These are phyloP conservation scores for Malacosoma neustria DNA, from an alignment of 2,888 invertebrate species.

Conservation along the genomic window DNA sequence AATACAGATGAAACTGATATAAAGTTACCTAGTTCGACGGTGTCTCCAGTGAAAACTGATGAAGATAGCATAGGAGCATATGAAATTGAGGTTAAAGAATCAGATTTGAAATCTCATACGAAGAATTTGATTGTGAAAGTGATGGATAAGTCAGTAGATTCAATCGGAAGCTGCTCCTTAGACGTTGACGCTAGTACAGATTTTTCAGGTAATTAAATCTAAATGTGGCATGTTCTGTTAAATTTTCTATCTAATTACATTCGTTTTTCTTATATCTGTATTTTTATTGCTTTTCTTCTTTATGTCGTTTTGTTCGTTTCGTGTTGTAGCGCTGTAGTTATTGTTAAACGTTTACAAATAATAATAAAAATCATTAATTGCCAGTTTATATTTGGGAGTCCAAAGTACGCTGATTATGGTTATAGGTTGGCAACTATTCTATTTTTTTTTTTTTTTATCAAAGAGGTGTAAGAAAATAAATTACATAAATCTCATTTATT, in stretches of 20 bases:
- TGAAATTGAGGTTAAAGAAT: conserved; percentile 63
- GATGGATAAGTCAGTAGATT: conserved; percentile 87
- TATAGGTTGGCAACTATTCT: too few relatives aligned
- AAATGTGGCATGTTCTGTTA: conserved; percentile 23
- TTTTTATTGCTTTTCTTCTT: conserved; percentile 5
- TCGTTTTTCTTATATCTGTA: conserved; percentile 3
- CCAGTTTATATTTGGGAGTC: too few relatives aligned
- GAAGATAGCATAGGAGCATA: conserved; percentile 61
- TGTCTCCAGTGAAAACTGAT: conserved; percentile 51
- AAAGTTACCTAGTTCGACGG: conserved; percentile 57
- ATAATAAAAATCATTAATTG: too few relatives aligned
- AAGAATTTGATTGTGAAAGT: conserved; percentile 66
- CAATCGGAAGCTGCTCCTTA: conserved; percentile 90
- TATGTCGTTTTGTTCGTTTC: background rate
- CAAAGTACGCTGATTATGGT: too few relatives aligned
- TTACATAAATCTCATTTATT: too few relatives aligned
- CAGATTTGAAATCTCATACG: conserved; percentile 48
- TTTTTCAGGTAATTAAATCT: conserved; percentile 78
- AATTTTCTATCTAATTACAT: conserved; percentile 4
- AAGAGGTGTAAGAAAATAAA: too few relatives aligned
- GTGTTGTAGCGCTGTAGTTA: too few relatives aligned
- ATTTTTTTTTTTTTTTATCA: too few relatives aligned
- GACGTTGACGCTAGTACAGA: conserved; percentile 87
- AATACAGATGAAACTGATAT: conserved; percentile 65
- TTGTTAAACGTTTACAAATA: too few relatives aligned